phyloP scores from a whole-genome alignment of 2,113 vertebrate species.

The Alces alces region DNA sequence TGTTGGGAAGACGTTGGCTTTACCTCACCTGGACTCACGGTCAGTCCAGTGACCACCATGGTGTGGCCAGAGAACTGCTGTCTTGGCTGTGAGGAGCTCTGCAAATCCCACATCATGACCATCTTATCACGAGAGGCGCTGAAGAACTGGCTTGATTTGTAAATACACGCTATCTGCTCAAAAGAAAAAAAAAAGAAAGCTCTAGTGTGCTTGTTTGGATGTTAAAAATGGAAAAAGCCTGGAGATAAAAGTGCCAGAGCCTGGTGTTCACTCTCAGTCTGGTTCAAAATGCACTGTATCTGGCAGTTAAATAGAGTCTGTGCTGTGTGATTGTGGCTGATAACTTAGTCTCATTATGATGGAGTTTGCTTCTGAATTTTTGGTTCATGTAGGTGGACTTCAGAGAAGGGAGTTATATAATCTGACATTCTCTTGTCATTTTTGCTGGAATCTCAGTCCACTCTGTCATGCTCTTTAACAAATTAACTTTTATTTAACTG shows the following conservation, averaged over 20 bases:
- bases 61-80: constrained; percentile 90
- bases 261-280: not conserved
- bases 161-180: constrained; percentile 85
- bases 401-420: not conserved
- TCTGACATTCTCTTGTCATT: not conserved
- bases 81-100: constrained; percentile 78
- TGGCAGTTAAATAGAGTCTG: not conserved
- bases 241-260: not conserved
- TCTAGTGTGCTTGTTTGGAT: not conserved
- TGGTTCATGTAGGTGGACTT: not conserved
- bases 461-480: not conserved
- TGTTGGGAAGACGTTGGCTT: accelerated
- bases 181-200: accelerated
- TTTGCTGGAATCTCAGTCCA: not conserved
- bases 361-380: not conserved
- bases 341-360: not conserved
- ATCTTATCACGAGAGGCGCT: constrained; percentile 94
- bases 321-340: too few relatives aligned
- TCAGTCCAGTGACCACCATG: constrained; percentile 93
- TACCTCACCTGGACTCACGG: constrained; percentile 89
- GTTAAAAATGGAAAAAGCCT: not conserved
- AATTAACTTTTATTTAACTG: constrained; percentile 14
- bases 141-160: constrained; percentile 88
- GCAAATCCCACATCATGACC: constrained; percentile 92
- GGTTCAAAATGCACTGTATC: not conserved